Conservation (phyloP, 2,113 vertebrate genomes). For the Phrynosoma platyrhinos region DNA sequence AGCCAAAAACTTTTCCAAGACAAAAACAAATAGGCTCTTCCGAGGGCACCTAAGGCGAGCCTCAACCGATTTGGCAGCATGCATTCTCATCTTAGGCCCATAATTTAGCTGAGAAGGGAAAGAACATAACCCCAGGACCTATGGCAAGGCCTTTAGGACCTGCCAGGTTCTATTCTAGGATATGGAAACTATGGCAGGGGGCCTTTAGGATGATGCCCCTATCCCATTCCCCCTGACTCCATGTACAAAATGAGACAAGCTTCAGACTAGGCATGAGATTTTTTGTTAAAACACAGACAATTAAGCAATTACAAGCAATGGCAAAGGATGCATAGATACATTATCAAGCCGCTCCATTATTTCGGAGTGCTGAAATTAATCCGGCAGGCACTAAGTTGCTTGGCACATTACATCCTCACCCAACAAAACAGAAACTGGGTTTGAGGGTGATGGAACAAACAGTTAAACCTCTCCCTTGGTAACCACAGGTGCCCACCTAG, state of each 20-base stretch:
- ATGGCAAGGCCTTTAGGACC: neutral
- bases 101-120: neutral
- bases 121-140: neutral
- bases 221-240: too few relatives aligned
- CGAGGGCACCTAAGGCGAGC: slow-evolving; percentile 2
- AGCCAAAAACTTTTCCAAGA: slow-evolving; percentile 47
- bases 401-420: neutral
- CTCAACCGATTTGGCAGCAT: neutral
- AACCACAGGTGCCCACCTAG: neutral
- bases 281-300: neutral
- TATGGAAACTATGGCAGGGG: too few relatives aligned
- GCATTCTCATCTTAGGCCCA: neutral
- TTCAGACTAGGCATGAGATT: neutral
- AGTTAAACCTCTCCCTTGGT: neutral
- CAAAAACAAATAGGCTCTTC: slow-evolving; percentile 3
- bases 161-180: too few relatives aligned
- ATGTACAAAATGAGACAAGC: too few relatives aligned
- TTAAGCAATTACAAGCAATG: neutral
- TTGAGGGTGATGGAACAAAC: neutral
- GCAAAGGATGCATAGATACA: neutral
- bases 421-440: neutral
- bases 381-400: neutral
- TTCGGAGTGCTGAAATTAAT: neutral
- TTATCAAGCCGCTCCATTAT: neutral
- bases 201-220: neutral